Evolutionary conservation across 2,113 vertebrate genomes (phyloP).

Genomic region (Anseranas semipalmata): DNA sequence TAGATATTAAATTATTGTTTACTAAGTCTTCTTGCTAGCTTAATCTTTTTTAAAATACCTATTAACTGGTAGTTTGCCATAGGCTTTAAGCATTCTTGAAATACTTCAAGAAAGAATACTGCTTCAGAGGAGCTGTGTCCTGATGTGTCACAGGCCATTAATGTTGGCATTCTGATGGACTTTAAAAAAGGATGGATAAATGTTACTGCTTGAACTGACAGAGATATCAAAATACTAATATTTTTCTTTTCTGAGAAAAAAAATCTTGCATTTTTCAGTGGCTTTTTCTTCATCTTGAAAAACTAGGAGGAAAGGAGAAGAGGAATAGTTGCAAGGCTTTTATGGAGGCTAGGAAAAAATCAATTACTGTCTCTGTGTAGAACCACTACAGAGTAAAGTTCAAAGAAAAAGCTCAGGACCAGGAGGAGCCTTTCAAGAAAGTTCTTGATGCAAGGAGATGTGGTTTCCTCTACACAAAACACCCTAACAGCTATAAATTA

Average conservation of each 20-base stretch:
- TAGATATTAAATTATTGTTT: not conserved
- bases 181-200: not conserved
- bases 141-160: not conserved
- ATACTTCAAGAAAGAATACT: not conserved
- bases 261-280: not conserved
- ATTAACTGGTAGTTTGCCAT: not conserved
- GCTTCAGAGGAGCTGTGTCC: not conserved
- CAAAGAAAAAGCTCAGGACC: not conserved
- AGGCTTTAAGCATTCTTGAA: not conserved
- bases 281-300: no score
- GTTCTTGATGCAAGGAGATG: not conserved
- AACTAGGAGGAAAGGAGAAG: not conserved
- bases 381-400: not conserved
- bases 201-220: not conserved
- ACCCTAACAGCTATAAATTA: not conserved
- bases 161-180: not conserved
- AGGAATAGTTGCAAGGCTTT: not conserved
- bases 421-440: not conserved
- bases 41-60: no score
- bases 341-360: not conserved
- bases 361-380: not conserved
- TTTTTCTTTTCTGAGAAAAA: not conserved
- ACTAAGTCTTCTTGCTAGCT: not conserved
- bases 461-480: not conserved
- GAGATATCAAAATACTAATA: not conserved